Base-by-base conservation (phyloP, 2,888 invertebrate species). In the Listrodromus nycthemerus region DNA sequence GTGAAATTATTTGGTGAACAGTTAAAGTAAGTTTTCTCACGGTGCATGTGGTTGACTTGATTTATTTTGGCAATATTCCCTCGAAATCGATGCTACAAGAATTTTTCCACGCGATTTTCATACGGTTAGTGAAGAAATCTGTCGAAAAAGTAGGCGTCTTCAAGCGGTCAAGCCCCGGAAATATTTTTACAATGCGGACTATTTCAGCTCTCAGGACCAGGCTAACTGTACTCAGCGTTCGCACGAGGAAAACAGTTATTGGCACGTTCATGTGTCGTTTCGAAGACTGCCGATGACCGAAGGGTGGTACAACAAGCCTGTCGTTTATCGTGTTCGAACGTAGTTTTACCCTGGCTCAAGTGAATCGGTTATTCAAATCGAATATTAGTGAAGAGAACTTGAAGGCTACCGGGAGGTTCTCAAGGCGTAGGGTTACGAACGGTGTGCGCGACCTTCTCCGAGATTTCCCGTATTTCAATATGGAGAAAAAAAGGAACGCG, bases 391-490 rank as follows among this genome's bases (percentile, higher is more conserved):
- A 74, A 77, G 75, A 85, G 79, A 78, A 77, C 80, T 63, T 27
- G 58, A 71, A 41, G 21, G 58, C n/a, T 61, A 27, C 50, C 63
- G 21, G 41, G 21, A 74, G 79, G 89, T 93, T 93, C 93, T 92
- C 93, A 93, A 93, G 93, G 93, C 90, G 89, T 93, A 92, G 92
- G 91, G 92, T 93, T 93, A 93, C 93, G 87, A n/a, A 37, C 69
- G 66, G 84, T 75, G 83, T 80, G 78, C 80, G 82, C 76, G 21
- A 77, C 66, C 85, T 86, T 87, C 82, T 70, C 82, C 41, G 74
- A 69, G 81, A 90, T 90, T 89, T 89, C 81, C 87, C 88, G 86
- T 83, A 87, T 91, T 89, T 89, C 87, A 91, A 91, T 91, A 88
- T 87, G 85, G 87, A 78, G 80, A 80, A 84, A 79, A 73, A 77